Evolutionary conservation across 2,113 vertebrate species (phyloP), one percentile per base, ranked within the genome.

Genomic region (Butastur rufipennis): DNA sequence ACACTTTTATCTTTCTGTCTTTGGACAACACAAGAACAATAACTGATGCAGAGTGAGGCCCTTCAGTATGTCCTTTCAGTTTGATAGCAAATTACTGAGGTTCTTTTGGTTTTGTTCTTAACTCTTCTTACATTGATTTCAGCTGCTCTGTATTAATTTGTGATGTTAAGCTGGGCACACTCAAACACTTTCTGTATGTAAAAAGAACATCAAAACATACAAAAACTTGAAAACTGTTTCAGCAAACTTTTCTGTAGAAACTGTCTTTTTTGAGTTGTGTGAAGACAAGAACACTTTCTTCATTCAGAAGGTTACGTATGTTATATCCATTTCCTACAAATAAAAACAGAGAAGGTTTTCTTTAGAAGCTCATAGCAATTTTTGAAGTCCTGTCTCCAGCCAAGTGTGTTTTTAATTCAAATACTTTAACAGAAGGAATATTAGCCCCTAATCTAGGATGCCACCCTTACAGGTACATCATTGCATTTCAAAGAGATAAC

Each of bases 301-400:
- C 86, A 14, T 98, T 96, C 93, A 97, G 93, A 77, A 98, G 97
- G 95, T 98, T 98, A 72, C 21, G 97, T 92, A 98, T 91, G 88
- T 98, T 98, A 81, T 98, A 98, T 80, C 81, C 75, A 92, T 98
- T 98, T 96, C 98, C 98, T 98, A 91, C 52, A 95, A 97, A 86
- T 13, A 92, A 96, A 95, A 86, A 34, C 66, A 96, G 14, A 93
- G 4, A 40, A 52, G 38, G 17, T 48, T 92, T 85, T 43, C 36
- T 66, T 96, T 78, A 95, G 56, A 75, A 80, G 47, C 18, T 40
- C 67, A 19, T 12, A 66, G 22, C 13, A 42, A 38, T 71, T 88
- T 85, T 21, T 84, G 10, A 91, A 82, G 34, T 62, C 43, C 32
- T 40, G 38, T 90, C 81, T 83, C 81, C 22, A 75, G 31, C 8